Base-by-base conservation (phyloP, 2,113 vertebrate genomes). In the Thermophis baileyi region DNA sequence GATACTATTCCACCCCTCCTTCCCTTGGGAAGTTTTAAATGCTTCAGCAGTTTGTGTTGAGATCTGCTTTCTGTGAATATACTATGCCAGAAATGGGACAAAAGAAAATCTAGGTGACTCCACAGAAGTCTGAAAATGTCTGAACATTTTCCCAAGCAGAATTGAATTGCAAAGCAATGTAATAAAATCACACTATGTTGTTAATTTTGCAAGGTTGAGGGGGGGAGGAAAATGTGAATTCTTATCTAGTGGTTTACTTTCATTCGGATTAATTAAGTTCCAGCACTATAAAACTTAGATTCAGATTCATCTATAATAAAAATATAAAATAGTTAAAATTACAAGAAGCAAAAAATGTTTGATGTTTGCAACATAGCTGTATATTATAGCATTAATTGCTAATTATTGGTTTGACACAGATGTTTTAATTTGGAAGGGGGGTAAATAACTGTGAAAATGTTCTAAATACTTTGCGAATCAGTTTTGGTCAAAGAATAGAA, bases 261-360 rank as follows among this genome's bases (percentile, higher is more conserved):
- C 94, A 57, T 94, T 81, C 85, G 40, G 14, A 50, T 35, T 89
- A 89, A 0, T 87, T 93, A 89, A 87, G 89, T 53, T n/a, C 51
- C 3, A 22, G 90, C 57, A 40, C 4, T 54, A 51, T 69, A 92
- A 90, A 50, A 93, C 55, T 69, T 90, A 53, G 49, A 89, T 53
- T 16, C 27, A 88, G 93, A 86, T 51, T 85, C 93, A 93, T 91
- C 94, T 95, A 89, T 24, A 50, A 85, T 46, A 88, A 89, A 90
- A 95, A 93, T 93, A 91, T 87, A 91, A n/a, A 50, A 89, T 12
- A 35, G 92, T 92, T 91, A 87, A 91, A 95, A 91, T 63, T 46
- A 92, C 91, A 95, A 92, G 93, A 91, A 30, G 54, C 69, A 88
- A 91, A 92, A 96, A 95, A 93, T 86, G 54, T 86, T 91, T 90